Conservation (phyloP, 2,797 vertebrate genomes). For the Rhinoraja longicauda region DNA sequence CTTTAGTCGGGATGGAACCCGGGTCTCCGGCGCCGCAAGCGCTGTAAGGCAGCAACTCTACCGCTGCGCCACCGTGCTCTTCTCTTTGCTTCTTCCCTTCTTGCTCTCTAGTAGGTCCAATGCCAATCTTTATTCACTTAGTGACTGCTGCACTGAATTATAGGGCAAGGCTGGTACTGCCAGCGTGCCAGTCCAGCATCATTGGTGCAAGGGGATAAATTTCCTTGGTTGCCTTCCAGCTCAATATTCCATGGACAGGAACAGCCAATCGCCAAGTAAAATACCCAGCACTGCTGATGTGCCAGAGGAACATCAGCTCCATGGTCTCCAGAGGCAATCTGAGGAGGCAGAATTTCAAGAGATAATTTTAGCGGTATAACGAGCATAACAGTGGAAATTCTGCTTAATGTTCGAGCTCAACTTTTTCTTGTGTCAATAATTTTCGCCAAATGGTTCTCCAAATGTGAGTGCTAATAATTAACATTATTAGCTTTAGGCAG, state of each 20-base stretch:
- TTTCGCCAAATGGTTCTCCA: neutral
- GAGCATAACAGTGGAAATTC: neutral
- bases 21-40: too few relatives aligned
- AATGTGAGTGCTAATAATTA: neutral
- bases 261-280: neutral
- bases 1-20: too few relatives aligned
- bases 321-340: neutral
- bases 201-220: neutral
- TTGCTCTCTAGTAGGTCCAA: neutral
- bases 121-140: neutral
- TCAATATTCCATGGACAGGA: neutral
- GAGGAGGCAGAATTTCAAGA: neutral
- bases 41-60: too few relatives aligned
- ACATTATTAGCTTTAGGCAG: neutral
- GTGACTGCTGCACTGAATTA: neutral
- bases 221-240: neutral
- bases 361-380: neutral
- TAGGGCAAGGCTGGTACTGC: neutral
- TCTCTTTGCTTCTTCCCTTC: too few relatives aligned
- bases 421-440: neutral
- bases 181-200: neutral
- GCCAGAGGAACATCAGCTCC: neutral
- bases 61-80: too few relatives aligned
- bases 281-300: neutral
- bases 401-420: neutral